phyloP scores from a whole-genome alignment of 2,797 vertebrate species.

The Ctenosaura bakeri region DNA sequence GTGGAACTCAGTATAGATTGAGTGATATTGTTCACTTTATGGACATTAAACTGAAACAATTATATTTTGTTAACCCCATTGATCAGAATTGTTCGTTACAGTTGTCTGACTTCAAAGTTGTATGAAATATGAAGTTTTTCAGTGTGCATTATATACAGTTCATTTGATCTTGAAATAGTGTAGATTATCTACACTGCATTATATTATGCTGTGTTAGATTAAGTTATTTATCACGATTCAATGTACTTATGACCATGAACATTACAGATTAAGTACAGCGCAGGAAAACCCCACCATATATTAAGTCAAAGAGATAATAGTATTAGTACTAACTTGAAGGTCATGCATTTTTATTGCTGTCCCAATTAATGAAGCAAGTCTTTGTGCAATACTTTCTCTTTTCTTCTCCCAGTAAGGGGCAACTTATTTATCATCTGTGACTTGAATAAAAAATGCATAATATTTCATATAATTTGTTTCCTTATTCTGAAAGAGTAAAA shows the following conservation, averaged over 20 bases:
- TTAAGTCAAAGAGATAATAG: slow-evolving; percentile 20
- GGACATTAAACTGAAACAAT: not conserved
- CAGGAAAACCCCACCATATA: slow-evolving; percentile 4
- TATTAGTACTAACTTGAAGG: slow-evolving; percentile 36
- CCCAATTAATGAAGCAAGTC: slow-evolving; percentile 48
- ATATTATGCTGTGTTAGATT: not conserved
- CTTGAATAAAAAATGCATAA: slow-evolving; percentile 26
- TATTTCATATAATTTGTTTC: slow-evolving; percentile 52
- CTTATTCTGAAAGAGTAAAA: slow-evolving; percentile 36
- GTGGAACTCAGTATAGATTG: not conserved
- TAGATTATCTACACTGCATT: not conserved
- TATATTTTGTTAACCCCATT: slow-evolving; percentile 18
- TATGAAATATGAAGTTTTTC: slow-evolving; percentile 22
- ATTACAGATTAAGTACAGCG: slow-evolving; percentile 37
- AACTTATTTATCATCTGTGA: slow-evolving; percentile 21
- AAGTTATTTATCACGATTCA: not conserved
- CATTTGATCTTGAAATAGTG: not conserved
- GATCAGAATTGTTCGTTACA: slow-evolving; percentile 42
- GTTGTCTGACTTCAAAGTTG: slow-evolving; percentile 30
- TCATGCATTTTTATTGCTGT: slow-evolving; percentile 33
- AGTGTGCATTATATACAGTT: not conserved
- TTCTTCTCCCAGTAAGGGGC: not conserved
- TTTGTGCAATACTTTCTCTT: slow-evolving; percentile 14
- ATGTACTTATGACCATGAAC: not conserved
- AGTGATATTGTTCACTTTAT: slow-evolving; percentile 29